These are phyloP conservation scores for Nemopilema nomurai DNA, from an alignment of 30 jellyfish, hydroid and myxozoan species.

Conservation along the genomic window DNA sequence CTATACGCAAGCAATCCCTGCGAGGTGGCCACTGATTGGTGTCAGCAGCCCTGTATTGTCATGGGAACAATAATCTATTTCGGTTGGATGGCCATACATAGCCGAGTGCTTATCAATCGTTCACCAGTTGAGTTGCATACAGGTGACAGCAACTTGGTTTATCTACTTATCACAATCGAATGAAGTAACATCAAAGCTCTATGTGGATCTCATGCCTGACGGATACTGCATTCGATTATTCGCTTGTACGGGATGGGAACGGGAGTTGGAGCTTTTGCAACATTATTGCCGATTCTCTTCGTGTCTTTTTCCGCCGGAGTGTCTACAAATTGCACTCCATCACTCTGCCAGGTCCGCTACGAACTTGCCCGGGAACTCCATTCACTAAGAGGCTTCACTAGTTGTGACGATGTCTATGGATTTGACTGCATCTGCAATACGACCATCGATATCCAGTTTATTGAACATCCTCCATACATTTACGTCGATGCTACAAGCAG, in stretches of 20 bases:
- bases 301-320: not conserved
- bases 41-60: not conserved
- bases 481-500: constrained; percentile 41
- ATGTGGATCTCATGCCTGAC: not conserved
- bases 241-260: not conserved
- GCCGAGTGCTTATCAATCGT: not conserved
- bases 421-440: constrained; percentile 36
- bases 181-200: not conserved
- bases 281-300: not conserved
- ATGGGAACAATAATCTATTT: not conserved
- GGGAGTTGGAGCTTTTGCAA: not conserved
- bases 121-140: not conserved
- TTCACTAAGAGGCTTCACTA: not conserved
- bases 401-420: constrained; percentile 25
- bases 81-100: not conserved
- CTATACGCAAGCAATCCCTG: not conserved
- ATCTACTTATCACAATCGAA: not conserved
- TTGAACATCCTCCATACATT: constrained; percentile 56
- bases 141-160: not conserved
- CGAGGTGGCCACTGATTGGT: not conserved
- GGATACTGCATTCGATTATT: not conserved
- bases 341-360: constrained; percentile 24
- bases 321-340: constrained; percentile 11
- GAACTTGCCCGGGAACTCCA: constrained; percentile 40
- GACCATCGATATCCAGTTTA: constrained; percentile 48